phyloP scores from a whole-genome alignment of 2,888 invertebrate genomes.

The Epirrhoe tristata region DNA sequence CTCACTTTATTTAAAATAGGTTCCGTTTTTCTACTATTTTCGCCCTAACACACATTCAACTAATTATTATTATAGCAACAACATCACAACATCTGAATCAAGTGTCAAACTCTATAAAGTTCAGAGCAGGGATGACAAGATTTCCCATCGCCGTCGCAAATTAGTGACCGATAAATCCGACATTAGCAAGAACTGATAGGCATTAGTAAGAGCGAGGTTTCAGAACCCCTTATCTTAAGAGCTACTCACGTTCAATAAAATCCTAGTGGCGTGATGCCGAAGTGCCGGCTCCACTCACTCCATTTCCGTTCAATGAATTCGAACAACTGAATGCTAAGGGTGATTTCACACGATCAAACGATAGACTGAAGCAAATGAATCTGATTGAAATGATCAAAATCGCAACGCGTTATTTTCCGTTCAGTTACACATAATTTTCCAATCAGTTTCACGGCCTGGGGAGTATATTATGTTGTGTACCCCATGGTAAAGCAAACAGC shows the following conservation, averaged over 20 bases:
- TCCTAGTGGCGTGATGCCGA: conserved; percentile 54
- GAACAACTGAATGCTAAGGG: conserved; percentile 47
- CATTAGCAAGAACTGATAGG: conserved; percentile 1
- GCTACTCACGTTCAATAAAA: conserved; percentile 63
- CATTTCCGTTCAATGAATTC: conserved; percentile 55
- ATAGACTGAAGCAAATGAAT: neutral
- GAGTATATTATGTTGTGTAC: neutral
- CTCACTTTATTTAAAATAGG: too few relatives aligned
- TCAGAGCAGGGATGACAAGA: neutral
- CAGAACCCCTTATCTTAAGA: conserved; percentile 55
- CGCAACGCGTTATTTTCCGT: neutral
- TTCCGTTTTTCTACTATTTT: too few relatives aligned
- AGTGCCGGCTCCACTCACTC: conserved; percentile 60
- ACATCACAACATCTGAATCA: neutral
- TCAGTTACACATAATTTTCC: conserved; percentile 2
- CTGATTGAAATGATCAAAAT: neutral
- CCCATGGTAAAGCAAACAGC: neutral
- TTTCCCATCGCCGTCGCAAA: neutral
- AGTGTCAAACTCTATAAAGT: neutral
- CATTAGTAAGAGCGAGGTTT: conserved; percentile 22
- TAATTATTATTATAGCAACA: neutral
- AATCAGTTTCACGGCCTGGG: neutral
- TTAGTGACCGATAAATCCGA: conserved; percentile 4
- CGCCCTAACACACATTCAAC: too few relatives aligned
- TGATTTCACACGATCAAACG: conserved; percentile 2